Conservation (phyloP, 2,113 vertebrate species). For the Uropsilus gracilis region DNA sequence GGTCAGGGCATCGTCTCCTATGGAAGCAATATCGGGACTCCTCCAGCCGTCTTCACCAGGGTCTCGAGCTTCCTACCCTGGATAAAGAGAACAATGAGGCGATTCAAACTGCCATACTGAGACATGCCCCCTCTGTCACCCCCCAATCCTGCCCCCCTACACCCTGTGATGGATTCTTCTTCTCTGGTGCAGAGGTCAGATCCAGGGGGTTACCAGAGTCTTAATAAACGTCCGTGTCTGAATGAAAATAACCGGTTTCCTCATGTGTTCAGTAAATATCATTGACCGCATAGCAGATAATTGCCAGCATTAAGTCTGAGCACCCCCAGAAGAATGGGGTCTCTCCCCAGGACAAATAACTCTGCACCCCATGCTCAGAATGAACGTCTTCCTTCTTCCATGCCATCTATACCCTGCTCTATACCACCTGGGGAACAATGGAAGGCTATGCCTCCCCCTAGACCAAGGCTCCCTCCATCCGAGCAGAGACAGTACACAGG, state of each 20-base stretch:
- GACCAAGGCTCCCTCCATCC: background rate
- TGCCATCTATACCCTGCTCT: background rate
- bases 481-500: background rate
- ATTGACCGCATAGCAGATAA: background rate
- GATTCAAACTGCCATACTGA: background rate
- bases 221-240: background rate
- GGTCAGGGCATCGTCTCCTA: constrained; percentile 73
- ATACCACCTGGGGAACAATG: background rate
- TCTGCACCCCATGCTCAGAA: too few relatives aligned
- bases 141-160: too few relatives aligned
- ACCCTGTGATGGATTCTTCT: background rate
- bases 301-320: background rate
- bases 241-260: background rate
- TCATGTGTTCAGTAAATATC: constrained; percentile 19
- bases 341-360: background rate
- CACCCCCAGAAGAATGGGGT: background rate
- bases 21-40: rapidly evolving
- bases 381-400: background rate
- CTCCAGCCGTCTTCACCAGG: constrained; percentile 71
- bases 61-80: constrained; percentile 51
- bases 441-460: background rate
- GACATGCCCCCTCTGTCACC: background rate
- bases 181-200: background rate
- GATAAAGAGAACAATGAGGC: constrained; percentile 61
- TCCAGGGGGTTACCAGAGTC: background rate